These are phyloP conservation scores for Lucilia cuprina DNA, from an alignment of 1,140 invertebrate genomes.

Conservation along the genomic window DNA sequence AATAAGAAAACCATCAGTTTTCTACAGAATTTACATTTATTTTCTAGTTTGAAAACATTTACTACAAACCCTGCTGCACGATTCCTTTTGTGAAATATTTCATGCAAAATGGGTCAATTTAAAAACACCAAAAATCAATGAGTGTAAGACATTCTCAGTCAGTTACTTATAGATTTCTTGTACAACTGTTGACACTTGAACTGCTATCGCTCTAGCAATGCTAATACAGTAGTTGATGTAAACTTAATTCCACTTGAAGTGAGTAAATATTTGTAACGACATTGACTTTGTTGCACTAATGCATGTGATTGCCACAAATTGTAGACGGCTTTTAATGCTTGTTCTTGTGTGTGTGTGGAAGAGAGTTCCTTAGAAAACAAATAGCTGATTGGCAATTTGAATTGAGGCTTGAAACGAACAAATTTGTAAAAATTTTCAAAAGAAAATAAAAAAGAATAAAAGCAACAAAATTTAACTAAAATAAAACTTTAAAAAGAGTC, in stretches of 20 bases:
- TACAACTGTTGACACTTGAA: too few relatives aligned
- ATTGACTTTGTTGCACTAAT: neutral
- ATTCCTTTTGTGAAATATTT: neutral
- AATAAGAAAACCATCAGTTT: neutral
- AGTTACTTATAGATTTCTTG: too few relatives aligned
- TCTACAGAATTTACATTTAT: neutral
- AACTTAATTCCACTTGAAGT: neutral
- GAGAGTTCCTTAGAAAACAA: neutral
- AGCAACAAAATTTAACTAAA: too few relatives aligned
- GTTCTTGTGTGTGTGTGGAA: neutral
- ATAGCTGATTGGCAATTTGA: neutral
- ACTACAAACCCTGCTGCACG: neutral
- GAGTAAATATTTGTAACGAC: neutral
- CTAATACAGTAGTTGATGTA: too few relatives aligned
- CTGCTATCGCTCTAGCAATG: too few relatives aligned
- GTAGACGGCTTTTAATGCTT: neutral
- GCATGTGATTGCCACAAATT: neutral
- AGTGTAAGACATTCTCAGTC: neutral
- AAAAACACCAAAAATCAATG: constrained; percentile 4
- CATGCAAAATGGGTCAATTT: constrained; percentile 10
- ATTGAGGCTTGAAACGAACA: neutral
- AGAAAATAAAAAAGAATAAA: neutral
- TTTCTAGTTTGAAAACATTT: neutral
- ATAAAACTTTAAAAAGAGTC: neutral
- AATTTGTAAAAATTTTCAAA: neutral